Percentiles rank a stretch among this genome's conserved stretches.
phyloP scores from a whole-genome alignment of 2,113 vertebrate genomes.

The Gallinago jamesoni region DNA sequence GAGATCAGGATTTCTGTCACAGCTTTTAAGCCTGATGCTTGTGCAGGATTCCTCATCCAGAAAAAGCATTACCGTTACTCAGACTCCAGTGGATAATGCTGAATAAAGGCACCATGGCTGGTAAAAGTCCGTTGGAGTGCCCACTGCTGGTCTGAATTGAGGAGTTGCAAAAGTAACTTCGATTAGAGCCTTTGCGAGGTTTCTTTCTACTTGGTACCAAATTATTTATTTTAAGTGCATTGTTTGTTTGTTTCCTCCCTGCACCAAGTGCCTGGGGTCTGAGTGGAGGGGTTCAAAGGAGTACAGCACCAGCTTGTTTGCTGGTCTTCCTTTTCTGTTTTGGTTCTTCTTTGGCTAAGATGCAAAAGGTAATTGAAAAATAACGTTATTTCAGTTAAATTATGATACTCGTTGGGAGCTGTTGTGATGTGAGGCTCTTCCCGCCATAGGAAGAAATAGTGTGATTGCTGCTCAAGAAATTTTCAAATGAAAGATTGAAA shows the following conservation, averaged over 20 bases:
- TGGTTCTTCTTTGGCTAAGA: neutral
- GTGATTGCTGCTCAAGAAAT: neutral
- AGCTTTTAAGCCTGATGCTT: neutral
- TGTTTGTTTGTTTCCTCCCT: neutral
- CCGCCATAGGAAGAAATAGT: neutral
- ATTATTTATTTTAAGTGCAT: neutral
- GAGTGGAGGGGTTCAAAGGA: neutral
- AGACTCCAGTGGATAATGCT: no score
- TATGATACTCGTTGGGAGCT: rapidly evolving
- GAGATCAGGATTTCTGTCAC: neutral
- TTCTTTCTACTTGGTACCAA: neutral
- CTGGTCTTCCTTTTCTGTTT: neutral
- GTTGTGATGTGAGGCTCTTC: neutral
- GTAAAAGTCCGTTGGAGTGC: neutral
- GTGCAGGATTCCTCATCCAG: neutral
- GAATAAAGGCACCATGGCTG: neutral
- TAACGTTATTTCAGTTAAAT: neutral
- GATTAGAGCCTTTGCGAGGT: neutral
- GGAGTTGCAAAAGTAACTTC: neutral
- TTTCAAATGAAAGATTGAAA: neutral
- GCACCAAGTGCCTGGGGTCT: neutral
- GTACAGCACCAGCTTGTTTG: neutral
- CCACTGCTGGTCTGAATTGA: neutral
- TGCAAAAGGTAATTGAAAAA: neutral
- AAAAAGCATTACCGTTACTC: neutral